Evolutionary conservation across 2,113 vertebrate species (phyloP).

Genomic region (Ophiodon elongatus): DNA sequence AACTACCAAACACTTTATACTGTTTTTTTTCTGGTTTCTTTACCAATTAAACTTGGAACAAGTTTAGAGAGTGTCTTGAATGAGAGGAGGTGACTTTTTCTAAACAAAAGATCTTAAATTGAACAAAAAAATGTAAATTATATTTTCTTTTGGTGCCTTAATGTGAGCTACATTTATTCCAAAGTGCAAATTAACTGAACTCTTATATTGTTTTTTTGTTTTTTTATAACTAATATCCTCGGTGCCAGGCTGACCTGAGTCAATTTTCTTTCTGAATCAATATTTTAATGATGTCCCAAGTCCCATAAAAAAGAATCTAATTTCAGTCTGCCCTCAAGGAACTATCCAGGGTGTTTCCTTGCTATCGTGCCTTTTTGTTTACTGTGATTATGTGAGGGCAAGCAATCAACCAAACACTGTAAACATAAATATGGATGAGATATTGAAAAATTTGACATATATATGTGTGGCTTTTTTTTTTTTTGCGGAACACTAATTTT

Average conservation of each 20-base stretch:
- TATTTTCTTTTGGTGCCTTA: background rate
- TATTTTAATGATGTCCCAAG: conserved; percentile 39
- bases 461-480: background rate
- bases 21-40: too few relatives aligned
- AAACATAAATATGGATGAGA: background rate
- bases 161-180: background rate
- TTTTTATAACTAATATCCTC: conserved; percentile 12
- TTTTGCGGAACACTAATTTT: background rate
- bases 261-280: conserved; percentile 39
- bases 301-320: conserved; percentile 8
- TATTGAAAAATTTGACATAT: conserved; percentile 24
- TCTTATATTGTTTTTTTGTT: background rate
- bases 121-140: background rate
- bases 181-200: background rate
- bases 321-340: conserved; percentile 23
- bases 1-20: too few relatives aligned
- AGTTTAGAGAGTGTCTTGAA: too few relatives aligned
- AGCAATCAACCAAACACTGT: conserved; percentile 7
- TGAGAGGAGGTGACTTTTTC: background rate
- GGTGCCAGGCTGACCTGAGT: conserved; percentile 24
- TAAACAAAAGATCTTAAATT: background rate
- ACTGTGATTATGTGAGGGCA: background rate
- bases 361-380: conserved; percentile 19
- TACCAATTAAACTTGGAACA: too few relatives aligned
- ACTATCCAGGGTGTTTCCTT: background rate